A percentile compares a stretch with the other conserved stretches of the same genome.
Conservation (phyloP, 64 coral and sea anemone species). For the Cladopsammia gracilis region DNA sequence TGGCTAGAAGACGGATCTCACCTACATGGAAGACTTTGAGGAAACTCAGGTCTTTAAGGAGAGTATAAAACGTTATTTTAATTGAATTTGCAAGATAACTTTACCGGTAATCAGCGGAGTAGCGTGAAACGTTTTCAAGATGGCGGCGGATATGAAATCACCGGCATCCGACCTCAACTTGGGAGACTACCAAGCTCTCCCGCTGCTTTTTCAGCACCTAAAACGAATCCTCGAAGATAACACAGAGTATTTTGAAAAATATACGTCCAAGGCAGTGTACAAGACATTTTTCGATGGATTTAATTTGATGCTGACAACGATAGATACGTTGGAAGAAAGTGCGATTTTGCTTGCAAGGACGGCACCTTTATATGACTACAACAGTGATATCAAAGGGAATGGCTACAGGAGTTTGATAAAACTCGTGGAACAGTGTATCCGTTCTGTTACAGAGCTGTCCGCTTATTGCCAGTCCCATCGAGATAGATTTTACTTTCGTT, state of each 20-base stretch:
- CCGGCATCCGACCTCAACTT: not conserved
- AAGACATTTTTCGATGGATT: slow-evolving; percentile 81
- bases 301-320: slow-evolving; percentile 66
- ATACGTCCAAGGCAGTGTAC: slow-evolving; percentile 74
- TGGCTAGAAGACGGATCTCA: not conserved
- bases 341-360: slow-evolving; percentile 42
- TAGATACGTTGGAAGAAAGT: slow-evolving; percentile 58
- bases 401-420: slow-evolving; percentile 88
- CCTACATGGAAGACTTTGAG: not conserved
- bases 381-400: slow-evolving; percentile 86
- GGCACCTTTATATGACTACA: slow-evolving; percentile 83
- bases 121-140: not conserved
- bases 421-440: slow-evolving; percentile 81
- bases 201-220: slow-evolving; percentile 72
- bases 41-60: not conserved
- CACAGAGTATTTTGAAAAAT: slow-evolving; percentile 72
- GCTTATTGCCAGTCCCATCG: slow-evolving; percentile 84
- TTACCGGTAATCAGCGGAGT: not conserved
- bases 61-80: not conserved
- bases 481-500: slow-evolving; percentile 92
- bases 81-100: not conserved
- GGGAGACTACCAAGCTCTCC: slow-evolving; percentile 69
- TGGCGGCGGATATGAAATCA: not conserved
- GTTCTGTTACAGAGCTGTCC: slow-evolving; percentile 82
- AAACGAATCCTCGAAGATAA: slow-evolving; percentile 79